These are phyloP conservation scores for Melinaea menophilus DNA, from an alignment of 2,888 invertebrate species.

Conservation along the genomic window DNA sequence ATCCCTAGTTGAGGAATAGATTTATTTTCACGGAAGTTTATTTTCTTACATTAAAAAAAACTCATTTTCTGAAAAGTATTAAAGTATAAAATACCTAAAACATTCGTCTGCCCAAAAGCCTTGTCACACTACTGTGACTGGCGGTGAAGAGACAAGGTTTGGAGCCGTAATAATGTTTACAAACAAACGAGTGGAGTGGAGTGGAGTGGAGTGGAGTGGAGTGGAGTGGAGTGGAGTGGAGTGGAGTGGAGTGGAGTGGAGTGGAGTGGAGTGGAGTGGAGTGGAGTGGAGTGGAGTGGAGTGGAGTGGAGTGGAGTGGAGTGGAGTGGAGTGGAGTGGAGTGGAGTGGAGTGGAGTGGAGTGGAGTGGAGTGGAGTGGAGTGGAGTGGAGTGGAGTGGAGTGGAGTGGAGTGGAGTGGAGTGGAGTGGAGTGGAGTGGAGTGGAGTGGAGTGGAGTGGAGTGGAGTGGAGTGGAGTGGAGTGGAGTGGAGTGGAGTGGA, in stretches of 20 bases:
- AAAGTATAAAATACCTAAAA: no score
- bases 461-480: not conserved
- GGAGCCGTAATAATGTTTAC: no score
- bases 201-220: slow-evolving; percentile 12
- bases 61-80: no score
- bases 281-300: slow-evolving; percentile 12
- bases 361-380: slow-evolving; percentile 14
- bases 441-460: slow-evolving; percentile 9
- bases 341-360: slow-evolving; percentile 13
- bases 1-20: no score
- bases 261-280: slow-evolving; percentile 8
- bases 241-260: slow-evolving; percentile 8
- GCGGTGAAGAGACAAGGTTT: no score
- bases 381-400: slow-evolving; percentile 7
- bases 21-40: no score
- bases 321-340: slow-evolving; percentile 11
- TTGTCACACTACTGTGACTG: no score
- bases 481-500: no score
- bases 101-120: no score
- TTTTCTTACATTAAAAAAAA: no score
- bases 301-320: slow-evolving; percentile 10
- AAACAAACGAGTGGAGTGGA: slow-evolving; percentile 8
- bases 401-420: slow-evolving; percentile 9
- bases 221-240: slow-evolving; percentile 10
- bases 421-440: slow-evolving; percentile 8